Percentiles rank a stretch among this genome's conserved stretches.
Evolutionary conservation across 1,140 invertebrate genomes (phyloP).

Genomic region (Heliothis subflexa): DNA sequence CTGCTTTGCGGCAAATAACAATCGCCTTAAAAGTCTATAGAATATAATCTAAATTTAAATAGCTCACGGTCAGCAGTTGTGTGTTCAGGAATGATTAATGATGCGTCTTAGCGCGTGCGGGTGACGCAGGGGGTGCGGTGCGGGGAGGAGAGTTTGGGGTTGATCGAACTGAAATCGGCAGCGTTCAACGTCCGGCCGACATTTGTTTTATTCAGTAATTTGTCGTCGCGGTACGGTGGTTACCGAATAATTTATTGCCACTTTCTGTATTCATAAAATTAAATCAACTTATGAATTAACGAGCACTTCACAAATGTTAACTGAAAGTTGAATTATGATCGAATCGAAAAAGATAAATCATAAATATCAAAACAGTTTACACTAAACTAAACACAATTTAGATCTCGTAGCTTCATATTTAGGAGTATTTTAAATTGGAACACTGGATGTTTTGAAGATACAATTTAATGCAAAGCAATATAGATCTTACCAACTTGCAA

Average conservation of each 20-base stretch:
- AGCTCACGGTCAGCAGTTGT: constrained; percentile 54
- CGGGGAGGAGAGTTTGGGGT: constrained; percentile 63
- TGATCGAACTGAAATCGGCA: constrained; percentile 81
- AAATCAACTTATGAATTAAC: not conserved
- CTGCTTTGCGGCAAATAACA: constrained; percentile 52
- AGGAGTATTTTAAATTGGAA: constrained; percentile 63
- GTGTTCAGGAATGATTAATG: constrained; percentile 78
- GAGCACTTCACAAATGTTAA: not conserved
- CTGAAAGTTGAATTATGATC: not conserved
- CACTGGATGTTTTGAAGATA: constrained; percentile 51
- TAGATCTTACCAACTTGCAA: constrained; percentile 48
- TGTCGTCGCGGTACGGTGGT: constrained; percentile 58
- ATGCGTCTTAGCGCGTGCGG: constrained; percentile 64
- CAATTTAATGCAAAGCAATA: constrained; percentile 45
- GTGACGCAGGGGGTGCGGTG: constrained; percentile 57
- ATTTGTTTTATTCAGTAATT: constrained; percentile 65
- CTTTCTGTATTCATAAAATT: not conserved
- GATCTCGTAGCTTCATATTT: constrained; percentile 49
- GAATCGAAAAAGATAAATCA: constrained; percentile 2
- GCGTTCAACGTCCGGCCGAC: constrained; percentile 72
- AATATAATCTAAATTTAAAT: constrained; percentile 68
- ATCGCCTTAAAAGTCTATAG: constrained; percentile 58
- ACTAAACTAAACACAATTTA: constrained; percentile 26
- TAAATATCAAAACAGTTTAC: constrained; percentile 31
- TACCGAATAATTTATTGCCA: constrained; percentile 32